Percentiles rank a stretch among this genome's conserved stretches.
Conservation (phyloP, 2,113 vertebrate species). For the Trogon surrucura region DNA sequence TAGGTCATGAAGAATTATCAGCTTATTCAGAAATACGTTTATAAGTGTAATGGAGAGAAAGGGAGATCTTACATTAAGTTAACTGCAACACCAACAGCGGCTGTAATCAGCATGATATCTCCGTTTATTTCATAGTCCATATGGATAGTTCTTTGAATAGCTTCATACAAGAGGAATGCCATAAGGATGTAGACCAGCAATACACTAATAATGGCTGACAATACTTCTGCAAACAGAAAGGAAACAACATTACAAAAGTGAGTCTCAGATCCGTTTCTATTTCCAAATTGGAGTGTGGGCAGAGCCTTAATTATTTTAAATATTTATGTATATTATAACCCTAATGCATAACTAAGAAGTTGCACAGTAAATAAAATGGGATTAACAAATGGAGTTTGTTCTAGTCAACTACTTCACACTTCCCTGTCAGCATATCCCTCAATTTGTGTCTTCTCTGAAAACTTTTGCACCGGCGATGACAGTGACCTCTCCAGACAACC, state of each 20-base stretch:
- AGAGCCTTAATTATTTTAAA: neutral
- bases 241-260: neutral
- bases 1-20: neutral
- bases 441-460: neutral
- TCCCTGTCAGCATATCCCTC: neutral
- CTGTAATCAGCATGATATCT: conserved; percentile 97
- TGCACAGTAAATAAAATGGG: neutral
- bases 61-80: conserved; percentile 89
- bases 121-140: conserved; percentile 94
- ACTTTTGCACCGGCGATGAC: neutral
- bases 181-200: conserved; percentile 93
- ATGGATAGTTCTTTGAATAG: conserved; percentile 91
- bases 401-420: neutral
- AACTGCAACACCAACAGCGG: conserved; percentile 94
- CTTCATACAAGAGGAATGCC: conserved; percentile 90
- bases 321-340: neutral
- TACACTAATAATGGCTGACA: conserved; percentile 93
- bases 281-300: neutral
- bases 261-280: neutral
- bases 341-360: neutral
- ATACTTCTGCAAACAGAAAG: conserved; percentile 85
- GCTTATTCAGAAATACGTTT: conserved; percentile 18
- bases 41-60: neutral
- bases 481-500: neutral
- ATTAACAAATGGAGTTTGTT: neutral